These are phyloP conservation scores for Danaus melanippus DNA, from an alignment of 1,140 invertebrate species.

Conservation along the genomic window DNA sequence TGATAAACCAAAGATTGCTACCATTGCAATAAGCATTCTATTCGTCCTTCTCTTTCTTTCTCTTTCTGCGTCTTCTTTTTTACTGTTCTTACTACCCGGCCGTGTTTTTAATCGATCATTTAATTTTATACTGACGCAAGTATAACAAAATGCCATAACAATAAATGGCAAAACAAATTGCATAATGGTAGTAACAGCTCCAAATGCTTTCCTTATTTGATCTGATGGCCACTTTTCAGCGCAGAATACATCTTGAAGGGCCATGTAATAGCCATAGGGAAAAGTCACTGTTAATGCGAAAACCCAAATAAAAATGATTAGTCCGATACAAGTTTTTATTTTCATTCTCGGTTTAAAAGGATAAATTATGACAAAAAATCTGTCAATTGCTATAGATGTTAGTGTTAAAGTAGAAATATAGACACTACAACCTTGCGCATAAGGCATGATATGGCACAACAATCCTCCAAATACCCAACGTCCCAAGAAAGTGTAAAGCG, in stretches of 20 bases:
- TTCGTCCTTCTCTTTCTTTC: constrained; percentile 86
- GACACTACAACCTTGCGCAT: constrained; percentile 91
- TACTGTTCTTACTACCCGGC: constrained; percentile 83
- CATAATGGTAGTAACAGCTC: constrained; percentile 86
- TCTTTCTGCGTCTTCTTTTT: constrained; percentile 84
- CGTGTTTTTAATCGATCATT: constrained; percentile 84
- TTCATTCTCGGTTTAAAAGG: constrained; percentile 95
- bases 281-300: constrained; percentile 89
- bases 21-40: constrained; percentile 98
- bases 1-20: constrained; percentile 92
- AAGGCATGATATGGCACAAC: constrained; percentile 94
- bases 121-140: constrained; percentile 90
- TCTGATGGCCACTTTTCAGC: constrained; percentile 92
- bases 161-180: constrained; percentile 96
- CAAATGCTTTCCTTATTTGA: constrained; percentile 84
- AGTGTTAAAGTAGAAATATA: constrained; percentile 97
- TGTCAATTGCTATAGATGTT: constrained; percentile 96
- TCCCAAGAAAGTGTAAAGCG: constrained; percentile 90
- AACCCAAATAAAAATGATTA: constrained; percentile 93
- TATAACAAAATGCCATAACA: constrained; percentile 95
- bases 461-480: constrained; percentile 92
- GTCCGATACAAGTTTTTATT: constrained; percentile 83
- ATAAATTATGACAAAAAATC: constrained; percentile 97
- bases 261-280: constrained; percentile 83
- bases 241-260: constrained; percentile 74